phyloP scores from a whole-genome alignment of 2,113 vertebrate species.

The Enhydra lutris region DNA sequence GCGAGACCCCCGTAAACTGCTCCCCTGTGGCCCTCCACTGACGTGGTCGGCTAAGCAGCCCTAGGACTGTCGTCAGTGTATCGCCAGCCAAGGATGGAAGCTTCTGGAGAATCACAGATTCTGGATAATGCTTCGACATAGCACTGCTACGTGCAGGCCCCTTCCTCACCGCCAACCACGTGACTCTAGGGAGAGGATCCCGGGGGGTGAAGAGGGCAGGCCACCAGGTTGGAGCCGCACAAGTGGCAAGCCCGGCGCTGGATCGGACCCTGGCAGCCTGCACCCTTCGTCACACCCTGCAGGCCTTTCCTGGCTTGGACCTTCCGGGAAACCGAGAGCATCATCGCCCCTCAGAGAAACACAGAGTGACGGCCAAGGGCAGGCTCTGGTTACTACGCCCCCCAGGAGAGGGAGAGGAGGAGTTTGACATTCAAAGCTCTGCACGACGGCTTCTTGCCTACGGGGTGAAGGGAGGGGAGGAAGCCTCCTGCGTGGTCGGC shows the following conservation, averaged over 20 bases:
- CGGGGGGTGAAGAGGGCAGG: neutral
- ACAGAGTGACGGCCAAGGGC: fast-evolving
- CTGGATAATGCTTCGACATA: neutral
- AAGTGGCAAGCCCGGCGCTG: too few species aligned
- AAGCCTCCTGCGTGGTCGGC: neutral
- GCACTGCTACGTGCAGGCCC: fast-evolving
- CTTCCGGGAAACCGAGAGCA: neutral
- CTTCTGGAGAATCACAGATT: neutral
- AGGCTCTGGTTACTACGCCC: neutral
- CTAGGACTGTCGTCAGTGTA: fast-evolving
- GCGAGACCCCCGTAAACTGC: fast-evolving
- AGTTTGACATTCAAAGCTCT: neutral
- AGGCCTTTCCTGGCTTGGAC: neutral
- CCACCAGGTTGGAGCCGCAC: neutral
- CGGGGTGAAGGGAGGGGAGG: fast-evolving
- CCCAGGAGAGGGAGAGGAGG: too few species aligned
- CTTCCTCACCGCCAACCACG: fast-evolving
- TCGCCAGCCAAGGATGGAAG: neutral
- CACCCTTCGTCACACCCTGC: neutral
- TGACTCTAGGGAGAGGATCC: fast-evolving
- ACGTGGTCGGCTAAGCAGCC: fast-evolving
- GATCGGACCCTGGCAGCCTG: neutral
- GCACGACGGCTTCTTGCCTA: neutral
- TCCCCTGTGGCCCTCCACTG: fast-evolving
- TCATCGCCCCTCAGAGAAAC: neutral